Percentiles rank a stretch among this genome's conserved stretches.
phyloP scores from a whole-genome alignment of 2,888 invertebrate species.

The Drosophila yooni region DNA sequence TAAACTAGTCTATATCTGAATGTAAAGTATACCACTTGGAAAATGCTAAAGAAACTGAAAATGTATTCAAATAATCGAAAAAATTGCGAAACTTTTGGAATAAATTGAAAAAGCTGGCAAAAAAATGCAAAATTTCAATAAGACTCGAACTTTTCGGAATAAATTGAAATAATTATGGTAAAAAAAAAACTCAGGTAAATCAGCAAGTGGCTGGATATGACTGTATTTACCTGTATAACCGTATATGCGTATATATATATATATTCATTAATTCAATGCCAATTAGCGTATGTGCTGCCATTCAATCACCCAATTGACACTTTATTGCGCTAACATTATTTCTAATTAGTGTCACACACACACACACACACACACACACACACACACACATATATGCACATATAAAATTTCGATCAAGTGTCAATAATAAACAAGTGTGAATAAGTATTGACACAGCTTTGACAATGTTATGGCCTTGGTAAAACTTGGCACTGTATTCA shows the following conservation, averaged over 20 bases:
- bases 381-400: not conserved
- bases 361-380: not conserved
- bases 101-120: too few relatives aligned
- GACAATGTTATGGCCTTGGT: not conserved
- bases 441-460: not conserved
- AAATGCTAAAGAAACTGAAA: too few relatives aligned
- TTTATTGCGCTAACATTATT: conserved; percentile 36
- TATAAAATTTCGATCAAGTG: not conserved
- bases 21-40: not conserved
- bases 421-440: not conserved
- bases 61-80: too few relatives aligned
- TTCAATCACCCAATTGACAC: conserved; percentile 1
- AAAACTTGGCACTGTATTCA: not conserved
- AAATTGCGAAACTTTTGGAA: too few relatives aligned
- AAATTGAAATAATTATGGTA: not conserved
- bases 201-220: not conserved
- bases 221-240: not conserved
- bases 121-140: not conserved
- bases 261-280: conserved; percentile 2
- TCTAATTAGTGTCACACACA: conserved; percentile 11
- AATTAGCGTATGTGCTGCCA: not conserved
- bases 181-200: not conserved
- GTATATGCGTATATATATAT: not conserved
- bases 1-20: not conserved
- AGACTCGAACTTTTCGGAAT: not conserved